Evolutionary conservation across 2,797 vertebrate species (phyloP).

Genomic region (Anguilla anguilla): DNA sequence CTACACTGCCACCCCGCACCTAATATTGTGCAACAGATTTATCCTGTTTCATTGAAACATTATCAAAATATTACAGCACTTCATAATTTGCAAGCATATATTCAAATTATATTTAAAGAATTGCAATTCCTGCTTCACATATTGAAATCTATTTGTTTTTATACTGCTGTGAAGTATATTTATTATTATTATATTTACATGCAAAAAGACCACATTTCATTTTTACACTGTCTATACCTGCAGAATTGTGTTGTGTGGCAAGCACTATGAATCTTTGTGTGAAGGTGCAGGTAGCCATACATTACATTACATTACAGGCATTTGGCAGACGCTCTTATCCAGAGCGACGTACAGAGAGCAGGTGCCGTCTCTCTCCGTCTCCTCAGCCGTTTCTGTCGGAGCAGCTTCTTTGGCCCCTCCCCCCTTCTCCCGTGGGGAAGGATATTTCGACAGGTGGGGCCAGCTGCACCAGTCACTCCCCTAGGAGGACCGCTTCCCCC

Average conservation of each 20-base stretch:
- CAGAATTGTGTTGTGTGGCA: neutral
- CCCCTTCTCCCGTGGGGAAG: neutral
- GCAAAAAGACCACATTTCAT: neutral
- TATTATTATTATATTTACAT: too few species aligned
- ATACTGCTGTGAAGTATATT: too few species aligned
- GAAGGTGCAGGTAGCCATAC: neutral
- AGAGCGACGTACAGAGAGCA: neutral
- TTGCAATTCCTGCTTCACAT: neutral
- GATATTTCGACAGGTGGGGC: neutral
- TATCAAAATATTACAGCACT: too few species aligned
- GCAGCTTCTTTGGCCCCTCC: neutral
- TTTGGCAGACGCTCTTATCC: too few species aligned
- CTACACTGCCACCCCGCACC: too few species aligned
- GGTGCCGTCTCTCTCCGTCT: neutral
- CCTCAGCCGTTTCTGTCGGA: neutral
- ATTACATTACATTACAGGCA: too few species aligned
- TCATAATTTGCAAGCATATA: too few species aligned
- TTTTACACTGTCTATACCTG: too few species aligned
- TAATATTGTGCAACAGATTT: neutral
- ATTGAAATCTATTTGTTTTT: too few species aligned
- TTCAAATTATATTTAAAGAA: too few species aligned
- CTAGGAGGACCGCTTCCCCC: neutral
- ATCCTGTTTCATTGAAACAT: neutral
- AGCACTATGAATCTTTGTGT: neutral
- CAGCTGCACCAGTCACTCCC: neutral